Conservation (phyloP, 2,888 invertebrate species). For the Empis stercorea region DNA sequence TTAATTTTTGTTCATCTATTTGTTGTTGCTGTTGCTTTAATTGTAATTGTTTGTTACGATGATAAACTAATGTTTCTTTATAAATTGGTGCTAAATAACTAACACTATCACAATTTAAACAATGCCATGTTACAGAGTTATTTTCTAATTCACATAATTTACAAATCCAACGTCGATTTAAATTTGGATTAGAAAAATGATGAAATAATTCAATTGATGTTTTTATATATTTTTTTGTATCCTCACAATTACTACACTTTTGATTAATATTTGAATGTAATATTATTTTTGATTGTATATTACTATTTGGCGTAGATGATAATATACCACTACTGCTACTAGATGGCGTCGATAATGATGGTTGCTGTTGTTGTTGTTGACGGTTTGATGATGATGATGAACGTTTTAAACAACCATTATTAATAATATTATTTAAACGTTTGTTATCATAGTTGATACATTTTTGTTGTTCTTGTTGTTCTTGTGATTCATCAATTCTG, state of each 20-base stretch:
- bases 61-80: constrained; percentile 29
- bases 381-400: too few species aligned
- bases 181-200: constrained; percentile 35
- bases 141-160: constrained; percentile 33
- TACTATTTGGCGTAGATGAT: too few species aligned
- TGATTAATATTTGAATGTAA: constrained; percentile 6
- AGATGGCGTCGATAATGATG: too few species aligned
- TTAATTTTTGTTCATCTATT: too few species aligned
- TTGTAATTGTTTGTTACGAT: constrained; percentile 14
- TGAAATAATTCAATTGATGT: constrained; percentile 33
- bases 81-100: constrained; percentile 37
- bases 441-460: too few species aligned
- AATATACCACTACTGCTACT: too few species aligned
- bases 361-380: too few species aligned
- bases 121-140: constrained; percentile 37
- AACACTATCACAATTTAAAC: constrained; percentile 35
- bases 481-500: too few species aligned
- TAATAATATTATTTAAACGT: too few species aligned
- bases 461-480: too few species aligned
- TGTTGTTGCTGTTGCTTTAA: constrained; percentile 6
- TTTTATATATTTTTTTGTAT: constrained; percentile 33
- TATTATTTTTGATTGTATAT: too few species aligned
- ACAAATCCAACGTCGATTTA: constrained; percentile 37
- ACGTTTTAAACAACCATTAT: too few species aligned
- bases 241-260: constrained; percentile 32